Conservation (phyloP, 2,797 vertebrate species). For the Mus minutoides region DNA sequence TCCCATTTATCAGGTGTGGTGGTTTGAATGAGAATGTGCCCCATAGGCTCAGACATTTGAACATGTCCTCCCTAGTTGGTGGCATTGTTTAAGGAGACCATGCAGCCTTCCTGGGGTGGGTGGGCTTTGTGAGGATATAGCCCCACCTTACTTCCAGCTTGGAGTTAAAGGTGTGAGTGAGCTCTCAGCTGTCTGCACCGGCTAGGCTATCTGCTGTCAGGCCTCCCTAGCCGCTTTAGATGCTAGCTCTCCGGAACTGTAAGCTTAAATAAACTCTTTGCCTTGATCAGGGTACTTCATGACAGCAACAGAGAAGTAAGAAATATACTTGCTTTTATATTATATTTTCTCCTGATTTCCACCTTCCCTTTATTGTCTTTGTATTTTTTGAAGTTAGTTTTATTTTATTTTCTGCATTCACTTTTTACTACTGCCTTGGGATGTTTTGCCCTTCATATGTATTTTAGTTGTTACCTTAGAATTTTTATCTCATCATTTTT, state of each 20-base stretch:
- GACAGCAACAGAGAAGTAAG: neutral
- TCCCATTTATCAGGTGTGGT: neutral
- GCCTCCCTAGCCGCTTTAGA: neutral
- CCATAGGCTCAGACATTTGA: neutral
- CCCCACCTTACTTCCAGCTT: no score
- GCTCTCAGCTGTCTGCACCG: neutral
- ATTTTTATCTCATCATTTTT: neutral
- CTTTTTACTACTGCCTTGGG: neutral
- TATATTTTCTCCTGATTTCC: neutral
- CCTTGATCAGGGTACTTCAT: neutral
- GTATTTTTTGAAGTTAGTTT: neutral
- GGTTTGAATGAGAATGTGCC: neutral
- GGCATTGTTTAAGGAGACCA: neutral
- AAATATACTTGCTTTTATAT: neutral
- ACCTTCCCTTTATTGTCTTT: neutral
- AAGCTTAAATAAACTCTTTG: neutral
- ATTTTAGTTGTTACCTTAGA: neutral
- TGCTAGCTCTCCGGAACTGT: neutral
- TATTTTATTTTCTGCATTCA: neutral
- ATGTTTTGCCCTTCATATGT: neutral
- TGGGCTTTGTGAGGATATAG: neutral
- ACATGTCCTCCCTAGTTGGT: neutral
- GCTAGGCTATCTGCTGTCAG: neutral
- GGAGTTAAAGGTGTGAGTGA: neutral
- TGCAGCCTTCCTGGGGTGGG: neutral